phyloP scores from a whole-genome alignment of 2,888 invertebrate genomes.

The Mythimna albipuncta region DNA sequence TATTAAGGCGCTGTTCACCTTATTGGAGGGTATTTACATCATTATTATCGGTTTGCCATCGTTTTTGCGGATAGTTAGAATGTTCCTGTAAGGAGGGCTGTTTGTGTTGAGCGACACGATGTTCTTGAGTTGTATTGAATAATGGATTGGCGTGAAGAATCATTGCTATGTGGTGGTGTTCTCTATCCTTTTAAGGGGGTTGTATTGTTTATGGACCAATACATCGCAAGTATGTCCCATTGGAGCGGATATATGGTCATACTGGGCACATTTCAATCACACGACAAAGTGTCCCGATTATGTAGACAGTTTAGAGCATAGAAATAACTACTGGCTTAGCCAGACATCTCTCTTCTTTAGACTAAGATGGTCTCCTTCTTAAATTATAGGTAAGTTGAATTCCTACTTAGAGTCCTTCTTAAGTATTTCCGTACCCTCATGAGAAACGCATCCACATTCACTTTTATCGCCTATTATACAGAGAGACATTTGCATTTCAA shows the following conservation, averaged over 20 bases:
- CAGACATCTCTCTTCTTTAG: not conserved
- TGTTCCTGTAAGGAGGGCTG: slow-evolving; percentile 2
- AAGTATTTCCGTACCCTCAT: not conserved
- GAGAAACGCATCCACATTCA: slow-evolving; percentile 32
- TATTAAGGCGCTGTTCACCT: slow-evolving; percentile 66
- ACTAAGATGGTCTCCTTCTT: not conserved
- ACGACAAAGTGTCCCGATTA: not conserved
- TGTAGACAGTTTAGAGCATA: not conserved
- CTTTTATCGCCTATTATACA: slow-evolving; percentile 36
- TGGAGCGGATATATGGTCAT: not conserved
- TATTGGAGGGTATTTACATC: slow-evolving; percentile 67
- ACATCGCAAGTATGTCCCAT: not conserved
- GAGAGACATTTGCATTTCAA: slow-evolving; percentile 46
- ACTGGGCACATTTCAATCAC: not conserved
- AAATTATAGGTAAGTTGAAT: not conserved
- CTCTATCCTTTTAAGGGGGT: not conserved
- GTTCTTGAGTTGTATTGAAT: slow-evolving; percentile 36
- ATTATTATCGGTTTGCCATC: slow-evolving; percentile 63
- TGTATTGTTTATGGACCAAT: not conserved
- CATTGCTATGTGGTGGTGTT: slow-evolving; percentile 2
- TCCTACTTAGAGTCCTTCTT: not conserved
- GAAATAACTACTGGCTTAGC: not conserved
- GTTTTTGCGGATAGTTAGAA: slow-evolving; percentile 45
- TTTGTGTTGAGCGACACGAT: slow-evolving; percentile 19
- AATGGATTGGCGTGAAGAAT: slow-evolving; percentile 25